Conservation (phyloP, 2,797 vertebrate species). For the Pangasius macronema region DNA sequence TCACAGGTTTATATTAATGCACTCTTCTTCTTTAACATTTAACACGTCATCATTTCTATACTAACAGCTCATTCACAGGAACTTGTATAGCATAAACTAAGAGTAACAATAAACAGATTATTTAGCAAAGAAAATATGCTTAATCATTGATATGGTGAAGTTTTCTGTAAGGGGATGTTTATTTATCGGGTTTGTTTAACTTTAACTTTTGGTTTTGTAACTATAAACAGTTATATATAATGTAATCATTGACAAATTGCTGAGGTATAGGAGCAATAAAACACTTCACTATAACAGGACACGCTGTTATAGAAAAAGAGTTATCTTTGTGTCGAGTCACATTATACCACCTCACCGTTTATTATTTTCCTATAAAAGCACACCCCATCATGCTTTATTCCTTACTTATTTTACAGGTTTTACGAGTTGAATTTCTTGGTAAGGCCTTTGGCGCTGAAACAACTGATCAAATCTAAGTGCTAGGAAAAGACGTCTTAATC, state of each 20-base stretch:
- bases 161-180: background rate
- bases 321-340: background rate
- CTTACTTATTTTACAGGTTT: background rate
- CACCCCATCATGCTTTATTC: background rate
- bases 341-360: background rate
- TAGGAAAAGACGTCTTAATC: slow-evolving; percentile 72
- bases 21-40: background rate
- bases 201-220: no score
- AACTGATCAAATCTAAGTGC: slow-evolving; percentile 64
- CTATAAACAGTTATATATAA: background rate
- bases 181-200: background rate
- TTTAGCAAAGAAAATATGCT: background rate
- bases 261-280: background rate
- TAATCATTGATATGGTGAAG: background rate
- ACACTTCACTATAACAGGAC: background rate
- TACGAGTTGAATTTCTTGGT: background rate
- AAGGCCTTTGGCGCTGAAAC: background rate
- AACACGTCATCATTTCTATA: background rate
- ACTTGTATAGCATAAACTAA: background rate
- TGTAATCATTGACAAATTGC: background rate
- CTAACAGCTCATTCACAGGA: background rate
- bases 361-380: background rate
- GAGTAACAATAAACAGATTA: background rate
- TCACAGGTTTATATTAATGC: background rate
- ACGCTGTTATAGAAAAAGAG: background rate